Evolutionary conservation across 1,140 invertebrate genomes (phyloP), one percentile per base, ranked within the genome.

Genomic region (Plectus sambesii): DNA sequence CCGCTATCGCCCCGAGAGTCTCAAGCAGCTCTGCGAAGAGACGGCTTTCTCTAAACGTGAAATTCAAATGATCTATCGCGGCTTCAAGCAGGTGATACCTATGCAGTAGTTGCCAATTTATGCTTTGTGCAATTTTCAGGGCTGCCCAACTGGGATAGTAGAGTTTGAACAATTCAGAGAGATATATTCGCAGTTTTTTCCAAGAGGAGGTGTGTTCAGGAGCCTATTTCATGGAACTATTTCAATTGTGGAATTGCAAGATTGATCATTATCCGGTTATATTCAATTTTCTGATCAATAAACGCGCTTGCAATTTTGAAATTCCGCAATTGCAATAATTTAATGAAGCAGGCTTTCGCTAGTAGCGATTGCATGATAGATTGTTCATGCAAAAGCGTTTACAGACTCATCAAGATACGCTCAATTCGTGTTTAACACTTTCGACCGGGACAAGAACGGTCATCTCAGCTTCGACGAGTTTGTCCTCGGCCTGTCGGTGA

Each of bases 401-500:
- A 27, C 77, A 88, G 85, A 88, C 76, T 82, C 84, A 1, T 82
- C 80, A 29, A 82, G 84, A 58, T 90, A 88, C 69, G 85, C 85
- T 27, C 84, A 87, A 64, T 86, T 83, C 62, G 85, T 89, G 15
- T 90, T 89, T 77, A 87, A 85, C 71, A 86, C 85, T 12, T 83
- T 90, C 67, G 87, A 87, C 68, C 80, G 83, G 61, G 85, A 85
- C 68, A 77, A 81, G 49, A 81, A 80, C 40, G 84, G 83, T 33
- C 84, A 84, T 69, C 82, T 88, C 45, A 88, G 81, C 66, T 89
- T 89, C 69, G 85, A 88, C 78, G 85, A 87, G 65, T 87, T 87
- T 69, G 73, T 88, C 8, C 78, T 78, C 47, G 86, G 85, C 40
- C 71, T 90, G 22, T 89, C 85, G 1, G 82, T 86, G 55, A 81